Conservation (phyloP, 2,113 vertebrate species). For the Colinus virginianus region DNA sequence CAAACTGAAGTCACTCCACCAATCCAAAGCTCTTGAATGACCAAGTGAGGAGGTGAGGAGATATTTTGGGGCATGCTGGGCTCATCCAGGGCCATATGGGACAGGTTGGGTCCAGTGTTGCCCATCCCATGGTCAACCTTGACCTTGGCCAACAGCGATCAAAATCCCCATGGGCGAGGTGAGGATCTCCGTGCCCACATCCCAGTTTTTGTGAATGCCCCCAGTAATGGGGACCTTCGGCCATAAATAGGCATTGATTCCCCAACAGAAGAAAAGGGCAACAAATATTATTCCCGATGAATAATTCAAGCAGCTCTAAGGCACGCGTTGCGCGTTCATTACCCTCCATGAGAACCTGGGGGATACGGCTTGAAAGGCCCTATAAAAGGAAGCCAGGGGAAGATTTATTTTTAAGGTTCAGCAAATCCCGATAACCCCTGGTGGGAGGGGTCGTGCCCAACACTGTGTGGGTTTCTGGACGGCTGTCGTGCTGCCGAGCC, state of each 20-base stretch:
- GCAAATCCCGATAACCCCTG: background rate
- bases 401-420: slow-evolving; percentile 56
- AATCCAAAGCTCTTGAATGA: background rate
- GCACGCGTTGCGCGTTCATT: slow-evolving; percentile 29
- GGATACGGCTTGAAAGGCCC: slow-evolving; percentile 59
- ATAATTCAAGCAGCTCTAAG: slow-evolving; percentile 67
- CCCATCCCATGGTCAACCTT: background rate
- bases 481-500: background rate
- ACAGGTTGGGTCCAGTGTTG: background rate
- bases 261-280: slow-evolving; percentile 34
- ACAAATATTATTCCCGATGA: slow-evolving; percentile 68
- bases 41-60: rapidly evolving
- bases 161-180: rapidly evolving
- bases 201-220: background rate
- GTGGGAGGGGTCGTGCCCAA: background rate
- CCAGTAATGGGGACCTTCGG: background rate
- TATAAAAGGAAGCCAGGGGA: slow-evolving; percentile 3
- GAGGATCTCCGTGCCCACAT: background rate
- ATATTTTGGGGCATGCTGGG: rapidly evolving
- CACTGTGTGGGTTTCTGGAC: rapidly evolving
- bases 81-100: rapidly evolving
- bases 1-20: background rate
- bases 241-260: slow-evolving; percentile 65
- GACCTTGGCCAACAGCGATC: rapidly evolving
- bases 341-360: slow-evolving; percentile 65